Conservation (phyloP, 2,113 vertebrate species). For the Nettapus auritus region DNA sequence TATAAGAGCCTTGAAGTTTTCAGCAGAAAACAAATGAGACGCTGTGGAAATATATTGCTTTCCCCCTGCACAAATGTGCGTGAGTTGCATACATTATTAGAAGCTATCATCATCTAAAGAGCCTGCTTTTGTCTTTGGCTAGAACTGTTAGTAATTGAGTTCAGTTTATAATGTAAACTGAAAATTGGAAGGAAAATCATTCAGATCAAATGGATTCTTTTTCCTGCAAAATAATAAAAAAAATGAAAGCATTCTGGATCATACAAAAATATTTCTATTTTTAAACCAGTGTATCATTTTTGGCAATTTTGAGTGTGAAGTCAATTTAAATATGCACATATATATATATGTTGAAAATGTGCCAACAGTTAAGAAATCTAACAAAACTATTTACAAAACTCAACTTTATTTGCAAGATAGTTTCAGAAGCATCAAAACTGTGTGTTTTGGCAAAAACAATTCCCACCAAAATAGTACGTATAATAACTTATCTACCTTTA, state of each 20-base stretch:
- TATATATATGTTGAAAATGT: neutral
- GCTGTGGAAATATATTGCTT: neutral
- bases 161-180: neutral
- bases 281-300: neutral
- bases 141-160: neutral
- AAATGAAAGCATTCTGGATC: neutral
- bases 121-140: neutral
- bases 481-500: neutral
- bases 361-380: neutral
- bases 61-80: neutral
- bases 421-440: neutral
- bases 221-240: neutral
- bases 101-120: slow-evolving; percentile 12
- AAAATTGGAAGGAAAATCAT: neutral
- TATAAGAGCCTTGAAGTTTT: neutral
- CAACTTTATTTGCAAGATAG: neutral
- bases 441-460: neutral
- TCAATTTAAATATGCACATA: neutral
- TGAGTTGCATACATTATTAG: slow-evolving; percentile 12
- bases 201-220: neutral
- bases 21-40: slow-evolving; percentile 12
- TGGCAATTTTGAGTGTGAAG: neutral
- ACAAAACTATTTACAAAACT: neutral
- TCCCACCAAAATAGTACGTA: neutral
- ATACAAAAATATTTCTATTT: neutral